Conservation (phyloP, 2,888 invertebrate genomes). For the Idaea aversata region DNA sequence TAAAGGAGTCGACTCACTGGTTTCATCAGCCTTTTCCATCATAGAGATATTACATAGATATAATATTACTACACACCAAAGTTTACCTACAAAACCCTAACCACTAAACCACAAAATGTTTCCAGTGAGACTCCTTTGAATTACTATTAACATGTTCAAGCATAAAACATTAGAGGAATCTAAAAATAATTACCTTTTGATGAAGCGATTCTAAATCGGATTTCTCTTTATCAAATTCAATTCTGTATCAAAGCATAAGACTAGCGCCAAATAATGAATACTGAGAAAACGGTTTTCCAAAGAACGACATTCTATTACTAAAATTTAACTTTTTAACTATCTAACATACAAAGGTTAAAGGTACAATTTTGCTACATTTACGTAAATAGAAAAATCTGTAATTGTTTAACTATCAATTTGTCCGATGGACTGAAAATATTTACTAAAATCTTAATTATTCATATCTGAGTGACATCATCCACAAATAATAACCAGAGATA, state of each 20-base stretch:
- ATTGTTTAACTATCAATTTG: not conserved
- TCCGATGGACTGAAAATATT: not conserved
- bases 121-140: not conserved
- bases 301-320: not conserved
- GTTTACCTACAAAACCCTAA: not conserved
- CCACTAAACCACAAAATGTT: not conserved
- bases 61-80: not conserved
- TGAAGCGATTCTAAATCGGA: not conserved
- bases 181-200: not conserved
- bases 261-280: no score
- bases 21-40: constrained; percentile 16
- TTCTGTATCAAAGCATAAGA: no score
- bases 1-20: constrained; percentile 23
- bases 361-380: not conserved
- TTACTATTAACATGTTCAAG: not conserved
- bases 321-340: not conserved
- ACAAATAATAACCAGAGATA: no score
- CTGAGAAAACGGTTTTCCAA: not conserved
- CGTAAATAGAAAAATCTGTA: not conserved
- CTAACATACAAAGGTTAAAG: not conserved
- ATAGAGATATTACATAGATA: not conserved
- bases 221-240: no score
- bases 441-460: not conserved
- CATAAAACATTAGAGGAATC: not conserved
- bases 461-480: not conserved